Evolutionary conservation across 1,140 invertebrate species (phyloP).

Genomic region (Papilio polyxenes): DNA sequence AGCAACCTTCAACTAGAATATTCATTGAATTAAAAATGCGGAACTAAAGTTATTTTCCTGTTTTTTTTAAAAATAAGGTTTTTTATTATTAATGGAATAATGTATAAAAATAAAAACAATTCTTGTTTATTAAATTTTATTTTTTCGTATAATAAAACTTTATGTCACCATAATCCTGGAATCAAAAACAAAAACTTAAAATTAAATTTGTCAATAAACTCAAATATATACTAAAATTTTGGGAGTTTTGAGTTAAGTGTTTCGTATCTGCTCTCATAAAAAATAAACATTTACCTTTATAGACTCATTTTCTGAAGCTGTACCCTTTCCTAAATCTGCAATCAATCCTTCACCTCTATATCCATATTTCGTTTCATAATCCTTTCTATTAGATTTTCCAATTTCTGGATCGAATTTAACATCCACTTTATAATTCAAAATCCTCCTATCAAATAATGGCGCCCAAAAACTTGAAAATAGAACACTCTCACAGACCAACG

Average conservation of each 20-base stretch:
- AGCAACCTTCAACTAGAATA: constrained; percentile 1
- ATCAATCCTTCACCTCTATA: constrained; percentile 66
- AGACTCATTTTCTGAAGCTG: constrained; percentile 43
- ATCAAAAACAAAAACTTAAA: constrained; percentile 49
- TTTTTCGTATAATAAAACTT: constrained; percentile 62
- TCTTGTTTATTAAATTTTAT: not conserved
- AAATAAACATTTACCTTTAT: constrained; percentile 44
- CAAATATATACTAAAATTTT: not conserved
- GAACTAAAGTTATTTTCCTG: not conserved
- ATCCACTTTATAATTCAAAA: constrained; percentile 69
- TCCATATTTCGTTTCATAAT: constrained; percentile 62
- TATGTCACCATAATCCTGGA: constrained; percentile 57
- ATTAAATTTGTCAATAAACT: constrained; percentile 7
- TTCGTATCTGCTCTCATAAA: not conserved
- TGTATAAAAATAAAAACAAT: not conserved
- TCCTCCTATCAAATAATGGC: constrained; percentile 66
- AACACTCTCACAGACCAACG: constrained; percentile 51
- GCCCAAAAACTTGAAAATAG: constrained; percentile 74
- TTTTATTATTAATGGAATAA: not conserved
- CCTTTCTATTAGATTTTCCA: constrained; percentile 53
- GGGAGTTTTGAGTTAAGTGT: not conserved
- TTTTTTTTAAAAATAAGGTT: not conserved
- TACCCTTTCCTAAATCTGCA: constrained; percentile 66
- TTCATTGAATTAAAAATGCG: not conserved
- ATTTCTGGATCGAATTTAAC: constrained; percentile 60